Evolutionary conservation across 2,113 vertebrate genomes (phyloP), one percentile per base, ranked within the genome.

Genomic region (Falco punctatus): DNA sequence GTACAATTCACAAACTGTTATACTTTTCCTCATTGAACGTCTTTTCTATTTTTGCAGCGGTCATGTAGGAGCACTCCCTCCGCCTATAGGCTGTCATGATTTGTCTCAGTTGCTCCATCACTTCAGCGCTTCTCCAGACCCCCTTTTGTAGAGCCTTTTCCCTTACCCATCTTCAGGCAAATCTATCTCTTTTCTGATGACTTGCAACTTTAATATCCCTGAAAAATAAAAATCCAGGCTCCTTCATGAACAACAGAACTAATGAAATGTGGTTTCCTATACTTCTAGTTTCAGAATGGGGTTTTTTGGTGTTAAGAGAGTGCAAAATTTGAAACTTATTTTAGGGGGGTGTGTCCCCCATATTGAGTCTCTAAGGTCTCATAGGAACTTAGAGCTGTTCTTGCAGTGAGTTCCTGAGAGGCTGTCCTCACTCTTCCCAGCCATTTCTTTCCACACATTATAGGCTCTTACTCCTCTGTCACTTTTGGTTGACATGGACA

Each of bases 31-130:
- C 57, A n/a, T 28, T 40, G 28, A 65, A 65, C 13, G 27, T 71
- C 44, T 81, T 59, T 59, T 42, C 21, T 18, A 15, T 65, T 59
- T 77, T 65, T 54, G 33, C 35, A 64, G 20, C 32, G 13, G 27
- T 57, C 61, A n/a, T 0, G 1, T 23, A 59, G 51, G 51, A 54
- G 8, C 0, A 1, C 13, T 71, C 9, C 15, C 30, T 52, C 24
- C 59, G 44, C 64, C 28, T 42, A 35, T 17, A 86, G 58, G 26
- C 9, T 64, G 51, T 18, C 17, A 17, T 26, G 14, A 51, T 64
- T 59, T 71, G 28, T 65, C 19, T 59, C 57, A 30, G 16, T 54
- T 46, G 44, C 51, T 52, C 26, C 15, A 42, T 58, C 24, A 33
- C 51, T 77, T 54, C 57, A 71, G 26, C 64, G 81, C 18, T 65